phyloP scores from a whole-genome alignment of 2,888 invertebrate genomes.

The Cerastis leucographa region DNA sequence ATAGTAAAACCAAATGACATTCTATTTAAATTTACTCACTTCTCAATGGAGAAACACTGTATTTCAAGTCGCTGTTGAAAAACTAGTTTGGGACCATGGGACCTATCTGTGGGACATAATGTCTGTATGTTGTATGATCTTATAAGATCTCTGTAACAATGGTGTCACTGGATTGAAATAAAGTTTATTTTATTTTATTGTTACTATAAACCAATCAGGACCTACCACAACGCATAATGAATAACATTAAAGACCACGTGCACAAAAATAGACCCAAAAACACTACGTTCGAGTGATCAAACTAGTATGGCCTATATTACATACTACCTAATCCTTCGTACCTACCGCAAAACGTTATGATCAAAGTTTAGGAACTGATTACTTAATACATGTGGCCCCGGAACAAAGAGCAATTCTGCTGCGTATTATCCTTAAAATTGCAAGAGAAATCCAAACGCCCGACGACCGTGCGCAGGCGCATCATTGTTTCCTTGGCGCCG shows the following conservation, averaged over 20 bases:
- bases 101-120: no score
- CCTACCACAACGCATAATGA: conserved; percentile 34
- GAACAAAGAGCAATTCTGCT: conserved; percentile 36
- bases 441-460: conserved; percentile 68
- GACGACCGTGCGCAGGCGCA: conserved; percentile 71
- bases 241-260: conserved; percentile 36
- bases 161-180: no score
- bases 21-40: background rate
- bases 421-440: conserved; percentile 65
- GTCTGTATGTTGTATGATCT: no score
- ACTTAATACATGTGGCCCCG: background rate
- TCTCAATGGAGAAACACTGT: no score
- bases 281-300: background rate
- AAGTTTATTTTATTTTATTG: no score
- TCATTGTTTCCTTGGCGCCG: conserved; percentile 73
- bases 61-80: no score
- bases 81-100: no score
- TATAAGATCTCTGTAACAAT: no score
- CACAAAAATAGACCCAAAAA: background rate
- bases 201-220: background rate
- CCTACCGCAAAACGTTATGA: background rate
- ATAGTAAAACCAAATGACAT: no score
- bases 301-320: background rate
- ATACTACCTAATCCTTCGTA: background rate
- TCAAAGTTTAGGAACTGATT: background rate